These are phyloP conservation scores for Pelobates cultripes DNA, from an alignment of 2,797 vertebrate species.

Conservation along the genomic window DNA sequence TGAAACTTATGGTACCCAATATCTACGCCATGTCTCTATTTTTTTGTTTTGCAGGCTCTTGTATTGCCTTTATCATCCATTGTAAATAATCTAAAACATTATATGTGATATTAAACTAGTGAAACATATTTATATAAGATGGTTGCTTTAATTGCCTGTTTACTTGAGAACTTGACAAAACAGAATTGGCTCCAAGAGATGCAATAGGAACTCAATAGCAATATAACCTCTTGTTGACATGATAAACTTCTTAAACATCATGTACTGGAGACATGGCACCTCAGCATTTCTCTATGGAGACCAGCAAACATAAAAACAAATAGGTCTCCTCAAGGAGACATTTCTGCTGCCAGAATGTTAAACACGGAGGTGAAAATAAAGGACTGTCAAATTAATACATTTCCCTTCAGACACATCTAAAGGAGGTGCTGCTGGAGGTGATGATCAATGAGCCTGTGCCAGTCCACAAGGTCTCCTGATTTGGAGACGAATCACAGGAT, in stretches of 20 bases:
- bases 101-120: slow-evolving; percentile 7
- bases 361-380: neutral
- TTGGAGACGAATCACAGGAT: too few species aligned
- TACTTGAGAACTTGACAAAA: slow-evolving; percentile 41
- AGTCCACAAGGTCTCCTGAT: too few species aligned
- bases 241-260: slow-evolving; percentile 35
- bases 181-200: slow-evolving; percentile 28
- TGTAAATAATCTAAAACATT: too few species aligned
- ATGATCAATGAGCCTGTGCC: too few species aligned
- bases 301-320: slow-evolving; percentile 8
- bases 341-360: neutral
- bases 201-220: slow-evolving; percentile 21
- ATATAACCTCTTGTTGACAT: slow-evolving; percentile 17
- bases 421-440: too few species aligned
- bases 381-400: too few species aligned
- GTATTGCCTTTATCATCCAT: too few species aligned
- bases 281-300: slow-evolving; percentile 45
- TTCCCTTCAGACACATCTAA: too few species aligned
- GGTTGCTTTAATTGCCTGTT: slow-evolving; percentile 39
- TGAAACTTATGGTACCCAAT: too few species aligned
- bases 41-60: too few species aligned
- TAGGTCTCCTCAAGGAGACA: neutral
- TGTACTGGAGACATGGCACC: slow-evolving; percentile 35
- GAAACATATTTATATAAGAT: slow-evolving; percentile 20
- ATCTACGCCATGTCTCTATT: too few species aligned